A percentile compares a stretch with the other conserved stretches of the same genome.
These are phyloP conservation scores for Drosophila atripex DNA, from an alignment of 2,888 invertebrate genomes.

Conservation along the genomic window DNA sequence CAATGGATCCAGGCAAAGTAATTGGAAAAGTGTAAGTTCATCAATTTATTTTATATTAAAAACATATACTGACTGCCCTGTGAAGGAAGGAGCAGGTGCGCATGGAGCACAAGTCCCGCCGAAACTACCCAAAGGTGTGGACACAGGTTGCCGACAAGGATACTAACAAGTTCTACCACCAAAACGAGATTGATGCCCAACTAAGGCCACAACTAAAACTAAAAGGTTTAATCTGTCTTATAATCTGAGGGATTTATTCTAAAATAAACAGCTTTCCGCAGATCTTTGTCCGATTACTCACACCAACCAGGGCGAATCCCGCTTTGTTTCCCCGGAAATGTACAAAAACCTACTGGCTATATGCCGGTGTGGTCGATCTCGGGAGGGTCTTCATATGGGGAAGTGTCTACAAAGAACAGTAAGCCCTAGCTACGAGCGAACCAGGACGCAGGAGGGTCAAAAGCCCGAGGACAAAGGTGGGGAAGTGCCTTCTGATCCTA, in stretches of 20 bases:
- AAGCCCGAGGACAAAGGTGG: background rate
- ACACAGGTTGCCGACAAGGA: slow-evolving; percentile 62
- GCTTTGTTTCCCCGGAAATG: slow-evolving; percentile 81
- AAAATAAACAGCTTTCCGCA: slow-evolving; percentile 17
- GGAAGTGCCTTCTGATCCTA: background rate
- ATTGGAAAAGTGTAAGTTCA: slow-evolving; percentile 41
- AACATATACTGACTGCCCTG: background rate
- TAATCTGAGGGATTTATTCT: background rate
- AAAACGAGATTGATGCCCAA: slow-evolving; percentile 70
- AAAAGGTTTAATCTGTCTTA: slow-evolving; percentile 32
- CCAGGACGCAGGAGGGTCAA: background rate
- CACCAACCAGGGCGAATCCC: slow-evolving; percentile 76
- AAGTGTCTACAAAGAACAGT: slow-evolving; percentile 81
- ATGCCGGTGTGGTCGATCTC: slow-evolving; percentile 82
- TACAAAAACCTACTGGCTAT: slow-evolving; percentile 73
- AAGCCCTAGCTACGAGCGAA: slow-evolving; percentile 54
- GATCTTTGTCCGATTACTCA: slow-evolving; percentile 68
- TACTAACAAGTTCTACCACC: slow-evolving; percentile 80
- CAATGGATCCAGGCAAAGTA: slow-evolving; percentile 37
- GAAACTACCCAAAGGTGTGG: slow-evolving; percentile 79
- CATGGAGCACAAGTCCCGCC: slow-evolving; percentile 78
- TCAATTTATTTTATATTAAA: background rate
- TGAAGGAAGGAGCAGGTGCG: slow-evolving; percentile 77
- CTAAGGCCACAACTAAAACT: slow-evolving; percentile 51
- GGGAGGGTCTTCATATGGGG: slow-evolving; percentile 75